Conservation (phyloP, 2,113 vertebrate genomes). For the Oceanodroma tethys region DNA sequence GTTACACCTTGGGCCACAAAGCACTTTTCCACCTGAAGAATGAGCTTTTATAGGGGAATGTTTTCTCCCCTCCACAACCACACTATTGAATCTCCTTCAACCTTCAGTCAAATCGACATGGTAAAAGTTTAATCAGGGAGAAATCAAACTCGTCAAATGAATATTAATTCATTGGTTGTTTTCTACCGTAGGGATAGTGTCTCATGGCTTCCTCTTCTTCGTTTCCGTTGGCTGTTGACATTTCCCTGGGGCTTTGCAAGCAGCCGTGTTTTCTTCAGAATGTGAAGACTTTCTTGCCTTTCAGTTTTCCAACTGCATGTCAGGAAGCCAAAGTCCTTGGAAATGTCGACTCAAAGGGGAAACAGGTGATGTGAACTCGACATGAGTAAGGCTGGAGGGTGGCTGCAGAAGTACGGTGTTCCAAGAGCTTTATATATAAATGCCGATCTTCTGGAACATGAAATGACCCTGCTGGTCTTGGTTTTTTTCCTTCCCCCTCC, state of each 20-base stretch:
- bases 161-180: neutral
- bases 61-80: neutral
- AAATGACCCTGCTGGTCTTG: neutral
- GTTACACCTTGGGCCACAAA: neutral
- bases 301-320: neutral
- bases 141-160: neutral
- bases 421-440: neutral
- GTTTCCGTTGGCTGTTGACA: neutral
- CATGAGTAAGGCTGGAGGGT: conserved; percentile 42
- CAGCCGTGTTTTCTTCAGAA: neutral
- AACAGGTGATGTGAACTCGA: conserved; percentile 58
- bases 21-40: neutral
- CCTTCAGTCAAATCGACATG: neutral
- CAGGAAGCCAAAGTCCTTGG: conserved; percentile 55
- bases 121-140: neutral
- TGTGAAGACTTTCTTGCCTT: neutral
- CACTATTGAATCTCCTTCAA: neutral
- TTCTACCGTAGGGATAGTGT: neutral
- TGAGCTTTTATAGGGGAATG: neutral
- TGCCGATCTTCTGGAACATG: neutral
- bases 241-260: neutral
- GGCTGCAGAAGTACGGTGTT: neutral
- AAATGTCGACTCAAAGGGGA: conserved; percentile 55
- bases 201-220: neutral
- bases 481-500: neutral